Conservation (phyloP, 2,113 vertebrate species). For the Smithornis capensis region DNA sequence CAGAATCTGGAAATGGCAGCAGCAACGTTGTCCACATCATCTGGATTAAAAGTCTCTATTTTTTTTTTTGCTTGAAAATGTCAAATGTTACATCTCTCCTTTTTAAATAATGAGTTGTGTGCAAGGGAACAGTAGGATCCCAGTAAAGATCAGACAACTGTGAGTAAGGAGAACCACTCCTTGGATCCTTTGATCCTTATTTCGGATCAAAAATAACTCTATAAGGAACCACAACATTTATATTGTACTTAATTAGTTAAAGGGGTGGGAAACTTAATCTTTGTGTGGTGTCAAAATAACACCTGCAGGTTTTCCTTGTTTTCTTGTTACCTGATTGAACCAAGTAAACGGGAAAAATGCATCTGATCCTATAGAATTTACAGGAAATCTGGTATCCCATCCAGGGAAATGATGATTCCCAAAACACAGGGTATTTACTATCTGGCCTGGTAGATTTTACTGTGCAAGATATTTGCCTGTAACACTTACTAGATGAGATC, state of each 20-base stretch:
- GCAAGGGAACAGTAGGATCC: background rate
- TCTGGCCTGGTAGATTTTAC: background rate
- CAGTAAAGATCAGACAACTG: background rate
- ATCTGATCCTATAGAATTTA: background rate
- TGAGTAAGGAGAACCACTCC: background rate
- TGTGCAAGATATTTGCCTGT: background rate
- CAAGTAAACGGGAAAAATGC: background rate
- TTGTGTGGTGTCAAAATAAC: background rate
- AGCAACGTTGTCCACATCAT: background rate
- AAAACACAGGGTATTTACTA: background rate
- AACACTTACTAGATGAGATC: background rate
- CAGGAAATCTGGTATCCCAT: rapidly evolving
- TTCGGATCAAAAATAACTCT: background rate
- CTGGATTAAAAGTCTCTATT: background rate
- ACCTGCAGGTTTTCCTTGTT: background rate
- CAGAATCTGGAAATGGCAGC: background rate
- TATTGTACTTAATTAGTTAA: background rate
- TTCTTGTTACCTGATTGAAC: background rate
- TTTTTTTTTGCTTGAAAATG: background rate
- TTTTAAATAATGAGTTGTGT: background rate
- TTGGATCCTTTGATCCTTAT: too few relatives aligned
- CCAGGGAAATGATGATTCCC: background rate
- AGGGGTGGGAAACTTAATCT: background rate
- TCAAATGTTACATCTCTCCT: background rate
- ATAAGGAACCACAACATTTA: background rate